Percentiles rank a stretch among this genome's conserved stretches.
Evolutionary conservation across 2,113 vertebrate genomes (phyloP).

Genomic region (Saguinus imperator): DNA sequence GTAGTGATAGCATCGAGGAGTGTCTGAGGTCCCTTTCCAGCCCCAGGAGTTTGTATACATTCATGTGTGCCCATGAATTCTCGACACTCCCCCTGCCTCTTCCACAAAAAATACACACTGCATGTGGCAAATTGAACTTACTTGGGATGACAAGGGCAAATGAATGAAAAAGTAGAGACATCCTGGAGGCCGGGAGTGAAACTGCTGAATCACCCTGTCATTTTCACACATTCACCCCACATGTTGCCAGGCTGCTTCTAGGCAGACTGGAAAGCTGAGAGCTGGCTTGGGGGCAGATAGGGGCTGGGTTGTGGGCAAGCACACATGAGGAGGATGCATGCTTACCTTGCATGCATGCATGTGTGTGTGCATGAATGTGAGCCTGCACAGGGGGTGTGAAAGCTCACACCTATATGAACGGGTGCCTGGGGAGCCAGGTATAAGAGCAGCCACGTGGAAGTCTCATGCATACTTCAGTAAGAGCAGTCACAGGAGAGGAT

Average conservation of each 20-base stretch:
- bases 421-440: neutral
- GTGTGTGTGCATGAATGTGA: neutral
- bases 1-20: neutral
- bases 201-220: neutral
- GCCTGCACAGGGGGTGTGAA: neutral
- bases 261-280: neutral
- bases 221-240: neutral
- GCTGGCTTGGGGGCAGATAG: neutral
- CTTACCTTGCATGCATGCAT: neutral
- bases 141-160: constrained; percentile 15
- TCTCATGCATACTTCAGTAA: neutral
- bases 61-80: neutral
- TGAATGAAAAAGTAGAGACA: neutral
- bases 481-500: neutral
- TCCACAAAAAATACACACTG: neutral
- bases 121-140: neutral
- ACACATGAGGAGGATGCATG: neutral
- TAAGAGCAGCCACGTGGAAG: neutral
- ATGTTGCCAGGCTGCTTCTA: neutral
- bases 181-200: neutral
- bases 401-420: neutral
- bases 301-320: neutral
- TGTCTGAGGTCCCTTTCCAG: neutral
- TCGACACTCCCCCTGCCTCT: neutral
- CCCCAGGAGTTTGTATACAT: neutral